These are phyloP conservation scores for Incurvaria masculella DNA, from an alignment of 2,888 invertebrate genomes.

Conservation along the genomic window DNA sequence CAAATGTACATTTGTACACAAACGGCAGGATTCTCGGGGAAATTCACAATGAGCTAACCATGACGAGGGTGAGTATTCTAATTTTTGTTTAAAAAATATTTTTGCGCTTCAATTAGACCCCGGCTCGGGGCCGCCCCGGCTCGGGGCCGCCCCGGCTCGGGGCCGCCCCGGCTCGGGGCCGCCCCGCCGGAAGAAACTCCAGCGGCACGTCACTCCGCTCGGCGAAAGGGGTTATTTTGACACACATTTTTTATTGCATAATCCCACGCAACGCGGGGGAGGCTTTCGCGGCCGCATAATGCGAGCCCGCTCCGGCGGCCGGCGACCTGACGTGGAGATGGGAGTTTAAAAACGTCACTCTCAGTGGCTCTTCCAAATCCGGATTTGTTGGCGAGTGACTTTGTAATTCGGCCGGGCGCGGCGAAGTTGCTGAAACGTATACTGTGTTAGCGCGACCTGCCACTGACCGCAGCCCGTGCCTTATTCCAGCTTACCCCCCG, in stretches of 20 bases:
- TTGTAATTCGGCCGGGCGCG: conserved; percentile 42
- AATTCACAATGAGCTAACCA: too few relatives aligned
- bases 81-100: neutral
- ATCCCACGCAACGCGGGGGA: conserved; percentile 33
- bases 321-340: conserved; percentile 24
- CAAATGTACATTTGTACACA: too few relatives aligned
- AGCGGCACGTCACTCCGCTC: conserved; percentile 36
- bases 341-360: conserved; percentile 47
- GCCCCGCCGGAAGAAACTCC: conserved; percentile 39
- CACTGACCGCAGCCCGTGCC: conserved; percentile 34
- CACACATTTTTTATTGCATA: conserved; percentile 44
- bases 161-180: conserved; percentile 27
- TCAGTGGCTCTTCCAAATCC: conserved; percentile 42
- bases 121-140: conserved; percentile 32
- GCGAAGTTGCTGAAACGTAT: conserved; percentile 52
- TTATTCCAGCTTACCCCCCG: conserved; percentile 15
- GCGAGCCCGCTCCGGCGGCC: conserved; percentile 28
- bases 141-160: conserved; percentile 33
- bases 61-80: neutral
- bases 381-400: conserved; percentile 49
- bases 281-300: conserved; percentile 27
- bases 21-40: too few relatives aligned
- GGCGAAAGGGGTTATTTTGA: conserved; percentile 42
- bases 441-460: conserved; percentile 46
- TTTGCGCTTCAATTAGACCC: conserved; percentile 33